A percentile compares a stretch with the other conserved stretches of the same genome.
Evolutionary conservation across 2,113 vertebrate genomes (phyloP).

Genomic region (Formicarius rufipectus): DNA sequence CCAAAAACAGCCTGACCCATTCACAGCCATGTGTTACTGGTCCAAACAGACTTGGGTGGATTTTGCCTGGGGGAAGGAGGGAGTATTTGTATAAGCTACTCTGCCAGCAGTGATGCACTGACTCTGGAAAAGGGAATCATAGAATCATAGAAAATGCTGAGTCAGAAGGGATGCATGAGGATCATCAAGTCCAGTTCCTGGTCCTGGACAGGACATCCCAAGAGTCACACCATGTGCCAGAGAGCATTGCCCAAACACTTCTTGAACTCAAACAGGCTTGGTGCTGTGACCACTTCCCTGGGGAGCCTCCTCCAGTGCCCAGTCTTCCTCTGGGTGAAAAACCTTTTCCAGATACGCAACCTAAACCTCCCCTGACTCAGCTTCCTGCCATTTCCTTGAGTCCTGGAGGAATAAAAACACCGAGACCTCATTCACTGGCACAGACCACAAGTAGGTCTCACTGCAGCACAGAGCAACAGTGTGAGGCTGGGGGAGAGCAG

Average conservation of each 20-base stretch:
- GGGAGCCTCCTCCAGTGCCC: neutral
- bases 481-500: neutral
- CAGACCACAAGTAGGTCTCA: rapidly evolving
- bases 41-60: neutral
- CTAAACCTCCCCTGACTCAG: neutral
- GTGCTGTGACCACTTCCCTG: neutral
- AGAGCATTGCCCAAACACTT: neutral
- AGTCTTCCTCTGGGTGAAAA: neutral
- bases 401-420: neutral
- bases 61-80: neutral
- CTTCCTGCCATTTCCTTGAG: neutral
- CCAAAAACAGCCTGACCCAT: neutral
- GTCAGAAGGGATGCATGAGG: neutral
- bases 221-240: neutral
- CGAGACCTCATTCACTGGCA: neutral
- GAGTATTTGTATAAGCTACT: neutral
- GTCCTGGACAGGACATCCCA: neutral
- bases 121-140: neutral
- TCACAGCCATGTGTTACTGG: neutral
- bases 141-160: neutral
- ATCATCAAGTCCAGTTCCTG: neutral
- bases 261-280: neutral
- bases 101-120: neutral
- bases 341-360: neutral
- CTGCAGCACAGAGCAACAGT: neutral